Base-by-base conservation (phyloP, 1,140 invertebrate genomes). In the Apocrypta bakeri region DNA sequence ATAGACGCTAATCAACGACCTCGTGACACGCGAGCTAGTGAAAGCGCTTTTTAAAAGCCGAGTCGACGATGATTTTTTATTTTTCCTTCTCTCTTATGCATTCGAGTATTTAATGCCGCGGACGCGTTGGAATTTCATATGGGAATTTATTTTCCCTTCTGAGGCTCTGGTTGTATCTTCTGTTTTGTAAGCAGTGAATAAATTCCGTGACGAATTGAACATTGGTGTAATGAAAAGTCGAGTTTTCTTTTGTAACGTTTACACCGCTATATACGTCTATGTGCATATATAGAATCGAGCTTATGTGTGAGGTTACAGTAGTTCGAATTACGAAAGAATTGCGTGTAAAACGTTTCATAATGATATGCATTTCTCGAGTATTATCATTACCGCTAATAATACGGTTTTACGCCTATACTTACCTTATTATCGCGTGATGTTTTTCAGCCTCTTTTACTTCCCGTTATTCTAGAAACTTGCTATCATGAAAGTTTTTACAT, bases 41-140 rank as follows among this genome's bases (percentile, higher is more conserved):
- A 81, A 75, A 74, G 79, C 48, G 25, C 40, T 56, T 68, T 75
- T 81, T 31, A 64, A 74, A 72, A 81, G 68, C 27, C 9, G 29
- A 25, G 25, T 31, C 29, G 17, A 56, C n/a, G 48, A 56, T n/a
- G 17, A 21, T 56, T 21, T 17, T n/a, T n/a, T n/a, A n/a, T n/a
- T n/a, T n/a, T n/a, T n/a, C n/a, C n/a, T n/a, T n/a, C n/a, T 17
- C 48, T 14, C n/a, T 56, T 17, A n/a, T 17, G 21, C 17, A 21
- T 56, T 56, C 17, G 7, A 56, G 17, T 6, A 17, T 3, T 56
- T 17, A 56, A 56, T 7, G 48, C 48, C 14, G 48, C 21, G 8
- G 42, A 48, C 42, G 42, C 21, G 14, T 17, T 2, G 14, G 42
- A 17, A 48, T 48, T 48, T 48, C 37, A 9, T 6, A 9, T 37